Conservation (phyloP, 2,797 vertebrate species). For the Lepus oiostolus region DNA sequence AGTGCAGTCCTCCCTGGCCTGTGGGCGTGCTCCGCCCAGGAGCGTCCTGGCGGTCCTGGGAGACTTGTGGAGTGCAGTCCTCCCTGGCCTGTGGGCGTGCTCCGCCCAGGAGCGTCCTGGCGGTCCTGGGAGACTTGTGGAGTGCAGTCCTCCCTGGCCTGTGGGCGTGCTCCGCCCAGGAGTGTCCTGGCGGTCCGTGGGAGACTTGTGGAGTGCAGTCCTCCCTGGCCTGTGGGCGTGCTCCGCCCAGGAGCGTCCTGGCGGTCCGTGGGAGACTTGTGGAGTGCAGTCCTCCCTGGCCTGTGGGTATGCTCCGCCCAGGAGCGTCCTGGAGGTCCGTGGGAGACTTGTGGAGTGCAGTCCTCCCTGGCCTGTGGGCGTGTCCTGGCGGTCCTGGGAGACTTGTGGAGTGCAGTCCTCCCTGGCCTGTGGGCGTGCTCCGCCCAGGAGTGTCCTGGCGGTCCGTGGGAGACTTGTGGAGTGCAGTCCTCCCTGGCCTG, state of each 20-base stretch:
- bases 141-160: background rate
- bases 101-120: conserved; percentile 23
- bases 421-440: background rate
- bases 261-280: no score
- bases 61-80: background rate
- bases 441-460: conserved; percentile 16
- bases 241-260: conserved; percentile 25
- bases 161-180: background rate
- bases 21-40: background rate
- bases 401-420: background rate
- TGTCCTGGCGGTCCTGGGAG: background rate
- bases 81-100: background rate
- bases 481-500: background rate
- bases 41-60: conserved; percentile 7
- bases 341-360: background rate
- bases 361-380: background rate
- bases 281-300: background rate
- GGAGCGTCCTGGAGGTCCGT: conserved; percentile 17
- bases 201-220: background rate
- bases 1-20: background rate
- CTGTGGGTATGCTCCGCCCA: background rate
- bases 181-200: conserved; percentile 5
- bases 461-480: no score
- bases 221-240: background rate
- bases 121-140: no score